These are phyloP conservation scores for Thecocarcelia acutangulata DNA, from an alignment of 2,888 invertebrate genomes.

Conservation along the genomic window DNA sequence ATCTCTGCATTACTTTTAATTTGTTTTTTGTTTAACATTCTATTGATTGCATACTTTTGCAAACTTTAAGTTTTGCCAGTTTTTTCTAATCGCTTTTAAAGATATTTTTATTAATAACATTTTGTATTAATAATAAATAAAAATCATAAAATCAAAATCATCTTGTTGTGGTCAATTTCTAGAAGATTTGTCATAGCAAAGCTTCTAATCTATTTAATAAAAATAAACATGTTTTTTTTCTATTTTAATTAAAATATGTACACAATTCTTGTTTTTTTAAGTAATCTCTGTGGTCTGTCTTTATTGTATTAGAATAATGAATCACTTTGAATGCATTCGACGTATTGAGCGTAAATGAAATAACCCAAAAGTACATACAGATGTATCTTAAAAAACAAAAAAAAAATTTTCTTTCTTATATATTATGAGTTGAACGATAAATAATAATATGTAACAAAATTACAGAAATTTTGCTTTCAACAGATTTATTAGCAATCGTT, in stretches of 20 bases:
- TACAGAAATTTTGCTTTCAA: too few species aligned
- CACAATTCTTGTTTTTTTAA: conserved; percentile 16
- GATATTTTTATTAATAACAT: too few species aligned
- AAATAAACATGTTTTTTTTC: conserved; percentile 2
- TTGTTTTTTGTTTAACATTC: too few species aligned
- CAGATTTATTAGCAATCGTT: neutral
- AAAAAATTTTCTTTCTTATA: too few species aligned
- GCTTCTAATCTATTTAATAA: conserved; percentile 27
- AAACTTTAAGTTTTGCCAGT: too few species aligned
- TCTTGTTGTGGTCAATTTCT: conserved; percentile 30
- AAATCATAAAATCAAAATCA: neutral
- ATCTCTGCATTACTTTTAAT: too few species aligned
- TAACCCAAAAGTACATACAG: neutral
- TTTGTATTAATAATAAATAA: too few species aligned
- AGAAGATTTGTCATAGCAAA: conserved; percentile 39
- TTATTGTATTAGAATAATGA: conserved; percentile 31
- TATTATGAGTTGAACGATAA: too few species aligned
- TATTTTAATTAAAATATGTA: conserved; percentile 14
- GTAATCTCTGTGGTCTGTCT: conserved; percentile 27
- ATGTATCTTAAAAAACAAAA: neutral
- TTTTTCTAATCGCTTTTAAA: too few species aligned
- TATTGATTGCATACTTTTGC: too few species aligned
- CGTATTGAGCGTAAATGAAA: neutral
- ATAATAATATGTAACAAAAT: too few species aligned
- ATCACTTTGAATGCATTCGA: conserved; percentile 26